Evolutionary conservation across 2,797 vertebrate genomes (phyloP).

Genomic region (Bradypodion pumilum): DNA sequence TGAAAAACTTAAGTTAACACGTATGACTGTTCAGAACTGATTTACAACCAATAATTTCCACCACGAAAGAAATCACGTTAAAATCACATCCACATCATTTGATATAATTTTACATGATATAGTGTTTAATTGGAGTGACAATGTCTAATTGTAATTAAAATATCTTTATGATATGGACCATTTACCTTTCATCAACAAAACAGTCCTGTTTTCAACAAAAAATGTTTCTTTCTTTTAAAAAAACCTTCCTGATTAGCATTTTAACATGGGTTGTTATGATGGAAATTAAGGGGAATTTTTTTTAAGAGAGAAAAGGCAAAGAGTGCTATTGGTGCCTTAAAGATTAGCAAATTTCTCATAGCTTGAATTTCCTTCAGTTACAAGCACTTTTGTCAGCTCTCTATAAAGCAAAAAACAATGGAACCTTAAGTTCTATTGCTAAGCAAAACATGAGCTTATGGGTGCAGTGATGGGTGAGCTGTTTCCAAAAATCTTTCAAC

Average conservation of each 20-base stretch:
- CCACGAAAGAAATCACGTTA: not conserved
- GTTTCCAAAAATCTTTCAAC: too few relatives aligned
- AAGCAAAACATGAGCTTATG: not conserved
- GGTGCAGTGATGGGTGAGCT: too few relatives aligned
- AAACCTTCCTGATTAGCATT: not conserved
- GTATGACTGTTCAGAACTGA: not conserved
- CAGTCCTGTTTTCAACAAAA: not conserved
- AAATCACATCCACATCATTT: constrained; percentile 2
- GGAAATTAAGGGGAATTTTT: not conserved
- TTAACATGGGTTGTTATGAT: not conserved
- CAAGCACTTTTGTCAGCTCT: not conserved
- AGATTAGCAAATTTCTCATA: not conserved
- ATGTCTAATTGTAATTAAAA: not conserved
- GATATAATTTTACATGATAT: not conserved
- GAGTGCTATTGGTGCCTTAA: not conserved
- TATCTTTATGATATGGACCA: not conserved
- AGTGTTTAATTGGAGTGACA: not conserved
- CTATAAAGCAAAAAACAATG: not conserved
- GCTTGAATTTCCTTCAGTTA: not conserved
- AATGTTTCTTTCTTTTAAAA: not conserved
- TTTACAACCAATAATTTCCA: constrained; percentile 3
- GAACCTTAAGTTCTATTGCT: not conserved
- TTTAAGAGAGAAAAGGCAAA: not conserved
- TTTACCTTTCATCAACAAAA: not conserved
- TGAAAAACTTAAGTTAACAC: constrained; percentile 1